phyloP scores from a whole-genome alignment of 1,140 invertebrate genomes.

The Ylistrum balloti region DNA sequence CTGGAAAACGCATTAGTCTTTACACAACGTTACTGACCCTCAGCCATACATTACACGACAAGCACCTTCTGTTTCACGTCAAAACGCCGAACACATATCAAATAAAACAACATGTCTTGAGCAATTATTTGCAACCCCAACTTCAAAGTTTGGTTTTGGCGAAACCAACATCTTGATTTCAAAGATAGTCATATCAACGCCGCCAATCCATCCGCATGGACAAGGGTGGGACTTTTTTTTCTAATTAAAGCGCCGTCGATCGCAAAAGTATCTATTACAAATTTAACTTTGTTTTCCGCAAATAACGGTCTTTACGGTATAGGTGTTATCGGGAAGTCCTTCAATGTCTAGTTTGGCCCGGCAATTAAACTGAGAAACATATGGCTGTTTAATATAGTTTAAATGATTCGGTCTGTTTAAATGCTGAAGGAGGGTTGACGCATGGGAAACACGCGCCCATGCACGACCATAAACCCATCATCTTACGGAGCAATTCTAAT shows the following conservation, averaged over 20 bases:
- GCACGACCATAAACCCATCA: constrained; percentile 32
- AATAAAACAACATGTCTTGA: constrained; percentile 25
- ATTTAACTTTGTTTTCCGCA: constrained; percentile 33
- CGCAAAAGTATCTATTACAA: neutral
- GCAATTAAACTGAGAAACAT: constrained; percentile 26
- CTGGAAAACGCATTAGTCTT: neutral
- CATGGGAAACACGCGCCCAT: constrained; percentile 29
- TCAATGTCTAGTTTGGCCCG: neutral
- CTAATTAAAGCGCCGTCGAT: neutral
- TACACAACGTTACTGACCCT: neutral
- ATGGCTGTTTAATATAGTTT: neutral
- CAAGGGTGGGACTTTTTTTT: constrained; percentile 23
- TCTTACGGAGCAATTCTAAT: constrained; percentile 34
- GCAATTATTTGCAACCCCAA: constrained; percentile 10
- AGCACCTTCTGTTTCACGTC: constrained; percentile 18
- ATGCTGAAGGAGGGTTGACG: neutral
- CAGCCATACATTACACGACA: constrained; percentile 17
- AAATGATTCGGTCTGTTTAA: constrained; percentile 39
- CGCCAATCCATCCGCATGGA: constrained; percentile 8
- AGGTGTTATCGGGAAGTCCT: neutral
- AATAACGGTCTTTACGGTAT: neutral
- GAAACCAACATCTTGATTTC: constrained; percentile 15
- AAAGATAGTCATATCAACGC: constrained; percentile 14
- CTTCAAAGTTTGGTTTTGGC: constrained; percentile 23
- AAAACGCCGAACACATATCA: constrained; percentile 24